Evolutionary conservation across 2,888 invertebrate species (phyloP), one percentile per base, ranked within the genome.

Genomic region (Megalurothrips usitatus): DNA sequence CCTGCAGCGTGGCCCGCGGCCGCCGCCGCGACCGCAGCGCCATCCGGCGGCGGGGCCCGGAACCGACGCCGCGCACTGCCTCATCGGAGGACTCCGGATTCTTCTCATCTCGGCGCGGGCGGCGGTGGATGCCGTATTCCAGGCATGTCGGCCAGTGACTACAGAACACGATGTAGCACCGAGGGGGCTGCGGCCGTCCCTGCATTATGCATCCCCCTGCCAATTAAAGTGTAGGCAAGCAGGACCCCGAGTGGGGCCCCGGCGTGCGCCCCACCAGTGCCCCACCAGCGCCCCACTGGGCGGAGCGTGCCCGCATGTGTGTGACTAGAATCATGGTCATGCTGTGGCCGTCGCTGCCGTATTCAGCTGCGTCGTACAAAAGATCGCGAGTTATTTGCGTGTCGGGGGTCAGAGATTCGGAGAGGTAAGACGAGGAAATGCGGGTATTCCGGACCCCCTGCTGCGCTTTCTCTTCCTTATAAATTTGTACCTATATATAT

Each of bases 191-290:
- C n/a, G n/a, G n/a, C n/a, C n/a, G n/a, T n/a, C n/a, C 6, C 26
- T 75, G 68, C 26, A 75, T 75, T 75, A 75, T 75, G n/a, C 68
- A 75, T 75, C n/a, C 34, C 26, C 23, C 12, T 75, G 68, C 68
- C 68, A 75, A 75, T 75, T 75, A 75, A 26, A 75, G 11, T 75
- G 68, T 26, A 26, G 68, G 58, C 58, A 10, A 58, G 58, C 17
- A 19, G 26, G 26, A 23, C 26, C 26, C 26, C 26, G n/a, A 26
- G 68, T 9, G 68, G n/a, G 26, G n/a, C 68, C 11, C 23, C 26
- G 11, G 14, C 52, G 52, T 52, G 52, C 52, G 52, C 52, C 26
- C 12, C 23, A n/a, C 1, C 34, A 43, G 34, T 43, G 34, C 34
- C 6, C 6, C 34, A 43, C 6, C 6, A 4, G 34, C n/a, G n/a